Evolutionary conservation across 2,888 invertebrate genomes (phyloP), one percentile per base, ranked within the genome.

Genomic region (Neria commutata): DNA sequence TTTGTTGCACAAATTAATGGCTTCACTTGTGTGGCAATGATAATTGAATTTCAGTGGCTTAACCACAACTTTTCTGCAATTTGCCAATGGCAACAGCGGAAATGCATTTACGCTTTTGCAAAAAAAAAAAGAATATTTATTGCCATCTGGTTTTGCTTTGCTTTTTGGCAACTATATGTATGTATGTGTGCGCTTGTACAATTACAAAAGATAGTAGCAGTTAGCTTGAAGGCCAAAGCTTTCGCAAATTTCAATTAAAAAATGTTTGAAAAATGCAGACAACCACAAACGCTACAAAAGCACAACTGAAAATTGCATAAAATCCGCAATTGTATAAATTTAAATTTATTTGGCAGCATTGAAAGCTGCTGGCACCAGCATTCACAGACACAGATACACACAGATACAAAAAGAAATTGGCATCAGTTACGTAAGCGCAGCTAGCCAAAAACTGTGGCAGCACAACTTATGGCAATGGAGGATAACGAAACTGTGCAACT

Each of bases 301-400:
- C 47, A 37, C 48, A 40, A 55, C 54, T 55, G 54, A 8, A 55
- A 55, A 55, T 55, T 55, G 54, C 54, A 55, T 55, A 48, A 55
- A 55, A 48, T 21, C 21, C 17, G 29, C 6, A 37, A 55, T 34
- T 55, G 48, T 55, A 11, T 16, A 55, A 55, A 55, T 55, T 55
- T 55, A 55, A 55, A 55, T 55, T 48, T 48, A 55, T 37, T 48
- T 55, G 54, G 48, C 48, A 48, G 24, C 54, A 47, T n/a, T 17
- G 19, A 49, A 33, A 25, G 26, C 14, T 17, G 48, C 26, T 25
- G 48, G 17, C 24, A 33, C 19, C 49, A n/a, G 29, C 49, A 33
- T n/a, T n/a, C 48, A 16, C 24, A 14, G 47, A n/a, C 37, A 17
- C 24, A 17, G 3, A 33, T 19, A 17, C 33, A 33, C 33, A 34